Evolutionary conservation across 2,888 invertebrate species (phyloP).

Genomic region (Orchesella flavescens): DNA sequence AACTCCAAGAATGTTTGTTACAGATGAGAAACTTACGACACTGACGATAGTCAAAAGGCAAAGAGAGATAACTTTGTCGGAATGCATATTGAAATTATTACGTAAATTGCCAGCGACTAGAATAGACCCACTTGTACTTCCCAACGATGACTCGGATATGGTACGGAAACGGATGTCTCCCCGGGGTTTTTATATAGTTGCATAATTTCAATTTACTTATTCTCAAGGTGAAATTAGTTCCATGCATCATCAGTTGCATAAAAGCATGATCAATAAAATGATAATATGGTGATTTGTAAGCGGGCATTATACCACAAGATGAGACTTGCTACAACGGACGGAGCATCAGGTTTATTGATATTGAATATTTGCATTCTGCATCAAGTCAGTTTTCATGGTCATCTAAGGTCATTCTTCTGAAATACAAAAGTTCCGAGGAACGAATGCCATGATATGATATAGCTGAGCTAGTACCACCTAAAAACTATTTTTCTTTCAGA

Average conservation of each 20-base stretch:
- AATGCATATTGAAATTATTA: slow-evolving; percentile 21
- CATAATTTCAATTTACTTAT: background rate
- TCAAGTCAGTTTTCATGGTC: slow-evolving; percentile 35
- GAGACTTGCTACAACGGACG: too few species aligned
- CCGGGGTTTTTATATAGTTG: slow-evolving; percentile 23
- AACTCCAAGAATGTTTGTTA: background rate
- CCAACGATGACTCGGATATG: background rate
- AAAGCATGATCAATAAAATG: background rate
- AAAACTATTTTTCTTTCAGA: too few species aligned
- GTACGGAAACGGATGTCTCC: slow-evolving; percentile 15
- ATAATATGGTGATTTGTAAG: slow-evolving; percentile 52
- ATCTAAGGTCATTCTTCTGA: slow-evolving; percentile 31
- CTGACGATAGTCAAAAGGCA: slow-evolving; percentile 45
- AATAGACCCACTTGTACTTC: slow-evolving; percentile 1
- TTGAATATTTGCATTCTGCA: too few species aligned
- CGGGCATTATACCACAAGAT: slow-evolving; percentile 36
- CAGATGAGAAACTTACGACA: slow-evolving; percentile 24
- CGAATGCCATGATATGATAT: too few species aligned
- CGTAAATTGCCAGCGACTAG: slow-evolving; percentile 33
- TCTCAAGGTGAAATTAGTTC: background rate
- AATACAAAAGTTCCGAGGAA: too few species aligned
- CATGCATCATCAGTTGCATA: background rate
- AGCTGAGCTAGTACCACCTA: too few species aligned
- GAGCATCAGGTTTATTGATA: too few species aligned
- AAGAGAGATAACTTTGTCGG: slow-evolving; percentile 3